Percentiles rank a stretch among this genome's conserved stretches.
Evolutionary conservation across 1,140 invertebrate genomes (phyloP).

Genomic region (Steinernema khuongi): DNA sequence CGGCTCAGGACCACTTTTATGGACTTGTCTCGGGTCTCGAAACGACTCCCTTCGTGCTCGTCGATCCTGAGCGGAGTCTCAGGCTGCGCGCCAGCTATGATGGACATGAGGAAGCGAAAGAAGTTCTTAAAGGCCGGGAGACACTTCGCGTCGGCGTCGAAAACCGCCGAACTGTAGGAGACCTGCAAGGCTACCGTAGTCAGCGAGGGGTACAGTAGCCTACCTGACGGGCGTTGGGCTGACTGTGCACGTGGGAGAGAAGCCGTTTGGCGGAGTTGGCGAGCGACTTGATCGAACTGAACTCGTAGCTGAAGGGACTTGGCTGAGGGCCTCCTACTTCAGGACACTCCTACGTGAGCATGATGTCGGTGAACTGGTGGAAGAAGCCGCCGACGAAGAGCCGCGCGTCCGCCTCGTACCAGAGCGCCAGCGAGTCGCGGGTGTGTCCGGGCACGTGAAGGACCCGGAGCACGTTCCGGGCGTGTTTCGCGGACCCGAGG

Average conservation of each 20-base stretch:
- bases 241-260: constrained; percentile 27
- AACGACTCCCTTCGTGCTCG: constrained; percentile 41
- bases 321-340: neutral
- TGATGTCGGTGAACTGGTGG: constrained; percentile 42
- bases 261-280: constrained; percentile 29
- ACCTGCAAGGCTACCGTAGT: constrained; percentile 25
- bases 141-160: constrained; percentile 32
- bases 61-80: constrained; percentile 41
- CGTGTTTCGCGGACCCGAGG: constrained; percentile 30
- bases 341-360: constrained; percentile 33
- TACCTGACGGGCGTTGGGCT: constrained; percentile 14
- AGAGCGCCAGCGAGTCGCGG: constrained; percentile 35
- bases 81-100: constrained; percentile 36
- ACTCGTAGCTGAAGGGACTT: constrained; percentile 33
- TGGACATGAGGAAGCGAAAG: constrained; percentile 33
- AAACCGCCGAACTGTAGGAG: constrained; percentile 28
- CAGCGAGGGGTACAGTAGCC: neutral
- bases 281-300: constrained; percentile 32
- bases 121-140: constrained; percentile 39
- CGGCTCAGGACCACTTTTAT: constrained; percentile 35
- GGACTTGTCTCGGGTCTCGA: constrained; percentile 40
- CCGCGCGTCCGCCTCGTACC: constrained; percentile 33
- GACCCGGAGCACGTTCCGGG: constrained; percentile 23
- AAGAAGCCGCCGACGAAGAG: constrained; percentile 42
- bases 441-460: constrained; percentile 39